These are phyloP conservation scores for Exocentrus adspersus DNA, from an alignment of 2,888 invertebrate genomes.

Conservation along the genomic window DNA sequence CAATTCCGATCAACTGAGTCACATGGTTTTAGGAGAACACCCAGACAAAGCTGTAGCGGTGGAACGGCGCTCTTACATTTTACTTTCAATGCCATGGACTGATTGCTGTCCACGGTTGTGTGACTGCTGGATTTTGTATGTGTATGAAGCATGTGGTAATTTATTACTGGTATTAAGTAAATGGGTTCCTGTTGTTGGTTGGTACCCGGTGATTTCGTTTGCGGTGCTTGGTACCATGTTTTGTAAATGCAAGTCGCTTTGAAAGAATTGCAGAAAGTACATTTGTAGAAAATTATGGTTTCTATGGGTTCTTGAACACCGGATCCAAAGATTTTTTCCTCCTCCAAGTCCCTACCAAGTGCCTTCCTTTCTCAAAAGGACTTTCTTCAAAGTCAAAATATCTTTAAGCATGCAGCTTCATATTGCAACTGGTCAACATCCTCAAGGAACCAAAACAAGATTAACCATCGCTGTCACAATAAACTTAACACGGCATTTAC, in stretches of 20 bases:
- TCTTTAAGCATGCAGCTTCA: too few species aligned
- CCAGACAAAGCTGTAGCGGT: constrained; percentile 9
- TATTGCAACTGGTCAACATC: too few species aligned
- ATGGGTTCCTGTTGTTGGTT: background rate
- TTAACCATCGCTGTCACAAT: too few species aligned
- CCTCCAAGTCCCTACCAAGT: too few species aligned
- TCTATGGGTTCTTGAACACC: too few species aligned
- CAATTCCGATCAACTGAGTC: constrained; percentile 15
- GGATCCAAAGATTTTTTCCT: too few species aligned
- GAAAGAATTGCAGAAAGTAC: too few species aligned
- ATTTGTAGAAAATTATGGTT: too few species aligned
- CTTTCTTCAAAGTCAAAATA: too few species aligned
- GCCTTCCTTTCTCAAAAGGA: too few species aligned
- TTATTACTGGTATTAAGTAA: background rate
- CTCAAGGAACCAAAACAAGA: too few species aligned
- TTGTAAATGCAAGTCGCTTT: background rate
- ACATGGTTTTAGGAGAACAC: constrained; percentile 10
- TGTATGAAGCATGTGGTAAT: background rate
- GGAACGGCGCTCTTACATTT: constrained; percentile 3
- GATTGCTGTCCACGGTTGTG: constrained; percentile 3
- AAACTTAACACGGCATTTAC: background rate
- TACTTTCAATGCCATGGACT: constrained; percentile 19
- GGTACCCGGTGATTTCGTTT: background rate
- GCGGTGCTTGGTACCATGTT: background rate
- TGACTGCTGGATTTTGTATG: background rate